Percentiles rank a stretch among this genome's conserved stretches.
These are phyloP conservation scores for Bombus waltoni DNA, from an alignment of 1,140 invertebrate genomes.

Conservation along the genomic window DNA sequence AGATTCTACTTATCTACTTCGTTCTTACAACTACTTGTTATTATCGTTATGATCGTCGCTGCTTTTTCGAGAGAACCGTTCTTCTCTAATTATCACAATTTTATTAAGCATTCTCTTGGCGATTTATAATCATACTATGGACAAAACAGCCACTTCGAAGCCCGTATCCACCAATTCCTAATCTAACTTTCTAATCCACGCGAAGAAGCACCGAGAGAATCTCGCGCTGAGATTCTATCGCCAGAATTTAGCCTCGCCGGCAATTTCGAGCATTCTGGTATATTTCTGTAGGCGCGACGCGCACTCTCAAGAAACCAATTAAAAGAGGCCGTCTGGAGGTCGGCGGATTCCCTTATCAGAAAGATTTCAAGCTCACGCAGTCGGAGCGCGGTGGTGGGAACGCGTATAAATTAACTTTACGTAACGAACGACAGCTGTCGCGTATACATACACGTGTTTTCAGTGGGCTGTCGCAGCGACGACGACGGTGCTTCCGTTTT, in stretches of 20 bases:
- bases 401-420: slow-evolving; percentile 41
- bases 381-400: not conserved
- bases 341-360: slow-evolving; percentile 15
- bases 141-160: no score
- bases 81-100: no score
- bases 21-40: no score
- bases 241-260: no score
- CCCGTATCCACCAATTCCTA: no score
- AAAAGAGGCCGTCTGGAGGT: slow-evolving; percentile 8
- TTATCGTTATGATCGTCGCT: no score
- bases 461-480: not conserved
- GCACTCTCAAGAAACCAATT: slow-evolving; percentile 6
- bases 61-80: no score
- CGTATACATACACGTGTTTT: not conserved
- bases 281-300: not conserved
- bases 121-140: no score
- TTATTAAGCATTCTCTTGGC: no score
- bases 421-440: slow-evolving; percentile 23
- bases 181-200: not conserved
- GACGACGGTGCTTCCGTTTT: slow-evolving; percentile 37
- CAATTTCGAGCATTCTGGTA: not conserved
- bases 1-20: no score
- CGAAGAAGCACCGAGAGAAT: not conserved
- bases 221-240: not conserved
- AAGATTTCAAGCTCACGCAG: slow-evolving; percentile 23